Evolutionary conservation across 2,888 invertebrate species (phyloP), one percentile per base, ranked within the genome.

Genomic region (Pardosa pseudoannulata): DNA sequence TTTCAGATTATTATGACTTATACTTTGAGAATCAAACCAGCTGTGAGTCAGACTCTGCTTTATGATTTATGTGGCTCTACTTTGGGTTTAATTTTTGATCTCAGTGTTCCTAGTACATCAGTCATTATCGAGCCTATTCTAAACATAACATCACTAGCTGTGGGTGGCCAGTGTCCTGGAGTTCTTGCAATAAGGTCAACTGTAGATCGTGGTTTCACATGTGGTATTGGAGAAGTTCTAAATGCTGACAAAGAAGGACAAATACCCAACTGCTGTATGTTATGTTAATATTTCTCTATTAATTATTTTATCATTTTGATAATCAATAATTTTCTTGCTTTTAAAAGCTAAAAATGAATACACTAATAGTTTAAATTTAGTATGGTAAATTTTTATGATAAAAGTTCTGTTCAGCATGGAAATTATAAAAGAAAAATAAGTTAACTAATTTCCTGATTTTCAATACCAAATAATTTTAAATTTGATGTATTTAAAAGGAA

Each of bases 61-160:
- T 98, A 98, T 91, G 98, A 98, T 89, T 94, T 98, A 0, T 98
- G 98, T 90, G 98, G 98, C 16, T 96, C 97, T 0, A 98, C 98
- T 0, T 92, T 98, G 85, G 96, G 96, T 90, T 93, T 98, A 0
- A 97, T 98, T 90, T 98, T 98, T 90, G 98, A 98, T 92, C 92
- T 98, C 64, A 96, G 96, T 50, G 97, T 98, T 13, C 97, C 97
- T 0, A 96, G 97, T 89, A 96, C 97, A 1, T 97, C 96, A 90
- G 96, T 95, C 32, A 95, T 97, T 0, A 96, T 97, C 89, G 97
- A 97, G 91, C 96, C 97, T 1, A 93, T 98, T 5, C 92, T 97
- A 32, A 97, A 97, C 90, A 96, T 97, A 0, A 96, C 96, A 0
- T 94, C 96, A 31, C 79, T 82, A 65, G 89, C 89, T 64, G 96